phyloP scores from a whole-genome alignment of 1,140 invertebrate genomes.

The Calephelis virginiensis region DNA sequence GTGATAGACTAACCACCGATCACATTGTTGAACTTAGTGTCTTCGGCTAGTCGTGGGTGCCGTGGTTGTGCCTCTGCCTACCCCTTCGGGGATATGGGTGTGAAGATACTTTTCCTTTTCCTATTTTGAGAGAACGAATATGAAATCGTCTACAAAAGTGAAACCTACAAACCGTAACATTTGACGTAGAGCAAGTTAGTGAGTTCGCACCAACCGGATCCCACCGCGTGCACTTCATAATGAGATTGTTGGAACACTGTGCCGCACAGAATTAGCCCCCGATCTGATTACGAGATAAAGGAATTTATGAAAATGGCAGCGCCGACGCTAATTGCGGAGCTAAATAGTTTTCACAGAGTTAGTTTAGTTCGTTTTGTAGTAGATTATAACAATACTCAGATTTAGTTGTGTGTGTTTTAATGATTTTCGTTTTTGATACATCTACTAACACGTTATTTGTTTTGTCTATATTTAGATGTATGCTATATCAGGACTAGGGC shows the following conservation, averaged over 20 bases:
- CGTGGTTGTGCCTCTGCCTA: no score
- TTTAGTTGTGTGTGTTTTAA: no score
- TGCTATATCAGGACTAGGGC: no score
- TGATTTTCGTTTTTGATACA: no score
- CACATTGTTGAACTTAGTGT: no score
- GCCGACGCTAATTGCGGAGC: conserved; percentile 13
- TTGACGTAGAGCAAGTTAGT: neutral
- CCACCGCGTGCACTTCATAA: conserved; percentile 8
- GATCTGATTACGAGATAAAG: conserved; percentile 17
- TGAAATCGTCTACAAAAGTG: neutral
- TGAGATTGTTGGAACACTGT: conserved; percentile 11
- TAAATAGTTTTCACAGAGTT: conserved; percentile 13
- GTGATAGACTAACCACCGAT: no score
- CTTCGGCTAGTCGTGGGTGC: no score
- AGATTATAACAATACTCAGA: neutral
- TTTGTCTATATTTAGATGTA: no score
- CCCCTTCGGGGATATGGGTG: no score
- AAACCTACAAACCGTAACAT: neutral
- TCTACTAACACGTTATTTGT: no score
- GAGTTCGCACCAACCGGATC: conserved; percentile 4
- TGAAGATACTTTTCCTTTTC: no score
- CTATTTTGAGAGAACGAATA: no score
- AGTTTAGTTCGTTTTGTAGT: neutral
- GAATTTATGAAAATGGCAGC: conserved; percentile 16
- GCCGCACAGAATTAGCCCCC: neutral